Percentiles rank a stretch among this genome's conserved stretches.
phyloP scores from a whole-genome alignment of 2,113 vertebrate genomes.

The Merops nubicus region DNA sequence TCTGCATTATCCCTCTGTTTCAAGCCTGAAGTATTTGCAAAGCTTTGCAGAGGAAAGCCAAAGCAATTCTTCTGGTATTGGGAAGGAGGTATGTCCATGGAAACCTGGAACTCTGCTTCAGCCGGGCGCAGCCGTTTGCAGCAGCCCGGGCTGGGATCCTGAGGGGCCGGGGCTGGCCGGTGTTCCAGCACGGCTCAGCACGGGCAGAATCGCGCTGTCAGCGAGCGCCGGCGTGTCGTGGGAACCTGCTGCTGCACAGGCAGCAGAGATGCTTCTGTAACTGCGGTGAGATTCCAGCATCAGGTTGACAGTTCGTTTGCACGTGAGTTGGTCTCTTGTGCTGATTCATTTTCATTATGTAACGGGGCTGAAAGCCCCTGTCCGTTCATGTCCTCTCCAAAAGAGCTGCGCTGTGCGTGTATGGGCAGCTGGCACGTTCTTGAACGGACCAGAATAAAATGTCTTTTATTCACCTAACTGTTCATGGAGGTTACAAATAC shows the following conservation, averaged over 20 bases:
- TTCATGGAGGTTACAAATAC: not conserved
- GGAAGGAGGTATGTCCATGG: not conserved
- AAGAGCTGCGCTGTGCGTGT: not conserved
- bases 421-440: not conserved
- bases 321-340: not conserved
- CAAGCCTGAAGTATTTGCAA: not conserved
- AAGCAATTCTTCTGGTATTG: not conserved
- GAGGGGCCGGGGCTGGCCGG: not conserved
- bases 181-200: rapidly evolving
- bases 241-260: not conserved
- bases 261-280: not conserved
- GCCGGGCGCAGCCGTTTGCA: not conserved
- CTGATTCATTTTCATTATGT: not conserved
- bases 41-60: not conserved
- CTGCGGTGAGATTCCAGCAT: not conserved
- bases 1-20: not conserved
- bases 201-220: rapidly evolving
- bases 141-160: not conserved
- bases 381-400: not conserved
- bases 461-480: not conserved
- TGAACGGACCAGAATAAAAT: not conserved
- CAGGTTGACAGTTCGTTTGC: not conserved
- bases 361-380: not conserved
- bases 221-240: rapidly evolving
- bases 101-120: not conserved